Conservation (phyloP, 1,140 invertebrate genomes). For the Scaptomyza hsui region DNA sequence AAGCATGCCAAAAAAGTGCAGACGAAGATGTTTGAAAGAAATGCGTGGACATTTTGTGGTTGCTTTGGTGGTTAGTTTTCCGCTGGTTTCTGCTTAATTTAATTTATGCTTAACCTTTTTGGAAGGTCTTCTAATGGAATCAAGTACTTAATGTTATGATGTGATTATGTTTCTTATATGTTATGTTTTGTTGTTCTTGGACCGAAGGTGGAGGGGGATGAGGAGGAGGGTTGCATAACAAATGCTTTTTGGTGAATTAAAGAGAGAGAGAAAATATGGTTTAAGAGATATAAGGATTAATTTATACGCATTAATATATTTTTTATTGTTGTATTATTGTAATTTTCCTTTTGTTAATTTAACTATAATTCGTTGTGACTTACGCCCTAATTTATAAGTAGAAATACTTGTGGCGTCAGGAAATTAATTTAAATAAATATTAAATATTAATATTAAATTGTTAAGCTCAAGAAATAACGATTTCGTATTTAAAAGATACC, state of each 20-base stretch:
- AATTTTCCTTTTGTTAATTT: too few relatives aligned
- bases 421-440: too few relatives aligned
- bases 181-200: neutral
- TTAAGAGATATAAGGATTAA: neutral
- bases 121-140: slow-evolving; percentile 55
- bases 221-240: neutral
- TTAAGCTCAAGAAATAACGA: too few relatives aligned
- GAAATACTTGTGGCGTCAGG: too few relatives aligned
- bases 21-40: slow-evolving; percentile 18
- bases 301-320: too few relatives aligned
- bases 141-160: slow-evolving; percentile 68
- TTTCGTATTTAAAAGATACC: too few relatives aligned
- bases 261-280: neutral
- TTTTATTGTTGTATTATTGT: too few relatives aligned
- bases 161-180: slow-evolving; percentile 56
- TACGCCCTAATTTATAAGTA: too few relatives aligned
- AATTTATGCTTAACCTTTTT: slow-evolving; percentile 72
- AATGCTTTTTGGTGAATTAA: neutral
- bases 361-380: too few relatives aligned
- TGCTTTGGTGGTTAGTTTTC: slow-evolving; percentile 23
- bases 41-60: slow-evolving; percentile 7
- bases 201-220: neutral
- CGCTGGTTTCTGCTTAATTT: slow-evolving; percentile 63
- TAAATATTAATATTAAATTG: too few relatives aligned
- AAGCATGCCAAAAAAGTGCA: slow-evolving; percentile 34